Evolutionary conservation across 2,888 invertebrate genomes (phyloP), one percentile per base, ranked within the genome.

Genomic region (Thereva nobilitata): DNA sequence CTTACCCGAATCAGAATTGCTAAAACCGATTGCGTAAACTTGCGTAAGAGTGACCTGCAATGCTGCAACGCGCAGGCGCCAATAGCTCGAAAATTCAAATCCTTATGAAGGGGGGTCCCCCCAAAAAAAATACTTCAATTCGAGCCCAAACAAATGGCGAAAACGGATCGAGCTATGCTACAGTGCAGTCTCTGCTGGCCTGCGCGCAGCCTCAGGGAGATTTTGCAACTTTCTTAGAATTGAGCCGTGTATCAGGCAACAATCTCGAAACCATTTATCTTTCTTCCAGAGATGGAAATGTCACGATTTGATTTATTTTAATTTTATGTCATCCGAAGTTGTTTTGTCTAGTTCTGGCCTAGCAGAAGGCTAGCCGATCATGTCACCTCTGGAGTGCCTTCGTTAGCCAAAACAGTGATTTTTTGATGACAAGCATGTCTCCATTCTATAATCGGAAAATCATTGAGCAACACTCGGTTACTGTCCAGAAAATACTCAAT

Each of bases 21-120:
- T 59, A 47, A 59, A 59, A 47, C 23, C 61, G 61, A 61, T 61
- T 61, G 61, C 61, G 61, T 61, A 61, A 61, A 61, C 40, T 61
- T 61, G 61, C 61, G 61, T 61, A 61, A 61, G 40, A 4, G 9
- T 40, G n/a, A n/a, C 41, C 9, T 7, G 50, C 23, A 45, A 61
- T 50, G 34, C 38, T 12, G 38, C 40, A 34, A 35, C 50, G 50
- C 49, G 12, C 7, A 49, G n/a, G n/a, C 9, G n/a, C 50, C 37
- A 50, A 45, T 23, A 23, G 1, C 61, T 23, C 49, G 37, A 47
- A 61, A 41, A 40, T 41, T 50, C 42, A 9, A 50, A 34, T 41
- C 38, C 61, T 61, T 41, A 6, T 34, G 50, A 50, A 40, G 61
- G 12, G 61, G 23, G 23, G 23, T 2, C 23, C 2, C 23, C 23